Conservation (phyloP, 2,797 vertebrate genomes). For the Rhynchonycteris naso region DNA sequence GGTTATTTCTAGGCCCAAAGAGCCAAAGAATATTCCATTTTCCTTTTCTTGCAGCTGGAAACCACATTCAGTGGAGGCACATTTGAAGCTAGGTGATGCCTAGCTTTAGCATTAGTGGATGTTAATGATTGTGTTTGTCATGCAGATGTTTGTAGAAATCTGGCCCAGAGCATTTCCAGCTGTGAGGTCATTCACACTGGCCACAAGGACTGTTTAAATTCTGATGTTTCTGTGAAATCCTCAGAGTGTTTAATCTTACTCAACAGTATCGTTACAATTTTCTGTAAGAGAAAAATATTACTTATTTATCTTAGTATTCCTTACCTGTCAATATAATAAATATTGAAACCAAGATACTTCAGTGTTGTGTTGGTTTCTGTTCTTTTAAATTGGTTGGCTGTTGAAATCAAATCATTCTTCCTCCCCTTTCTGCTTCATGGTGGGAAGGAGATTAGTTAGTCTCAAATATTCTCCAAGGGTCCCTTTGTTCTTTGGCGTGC, state of each 20-base stretch:
- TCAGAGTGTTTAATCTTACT: conserved; percentile 83
- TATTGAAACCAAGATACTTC: conserved; percentile 76
- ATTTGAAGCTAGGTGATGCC: conserved; percentile 57
- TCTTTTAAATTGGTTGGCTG: conserved; percentile 16
- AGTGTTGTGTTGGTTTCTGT: conserved; percentile 77
- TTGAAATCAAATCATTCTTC: background rate
- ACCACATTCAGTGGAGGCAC: conserved; percentile 48
- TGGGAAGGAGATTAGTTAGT: background rate
- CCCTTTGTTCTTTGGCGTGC: conserved; percentile 51
- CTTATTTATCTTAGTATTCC: conserved; percentile 84
- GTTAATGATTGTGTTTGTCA: conserved; percentile 54
- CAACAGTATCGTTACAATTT: conserved; percentile 81
- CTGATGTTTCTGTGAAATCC: conserved; percentile 87
- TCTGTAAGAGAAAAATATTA: conserved; percentile 83
- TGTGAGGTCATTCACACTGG: conserved; percentile 75
- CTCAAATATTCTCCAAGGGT: conserved; percentile 61
- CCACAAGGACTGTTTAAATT: conserved; percentile 80
- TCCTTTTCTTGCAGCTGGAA: conserved; percentile 67
- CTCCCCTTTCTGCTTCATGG: background rate
- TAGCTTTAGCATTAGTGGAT: conserved; percentile 58
- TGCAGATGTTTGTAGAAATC: conserved; percentile 70
- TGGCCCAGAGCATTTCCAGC: conserved; percentile 72
- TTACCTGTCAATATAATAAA: conserved; percentile 83
- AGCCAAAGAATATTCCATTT: conserved; percentile 67
- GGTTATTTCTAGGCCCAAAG: conserved; percentile 51